Conservation (phyloP, 1,140 invertebrate genomes). For the Polypedilum pembai region DNA sequence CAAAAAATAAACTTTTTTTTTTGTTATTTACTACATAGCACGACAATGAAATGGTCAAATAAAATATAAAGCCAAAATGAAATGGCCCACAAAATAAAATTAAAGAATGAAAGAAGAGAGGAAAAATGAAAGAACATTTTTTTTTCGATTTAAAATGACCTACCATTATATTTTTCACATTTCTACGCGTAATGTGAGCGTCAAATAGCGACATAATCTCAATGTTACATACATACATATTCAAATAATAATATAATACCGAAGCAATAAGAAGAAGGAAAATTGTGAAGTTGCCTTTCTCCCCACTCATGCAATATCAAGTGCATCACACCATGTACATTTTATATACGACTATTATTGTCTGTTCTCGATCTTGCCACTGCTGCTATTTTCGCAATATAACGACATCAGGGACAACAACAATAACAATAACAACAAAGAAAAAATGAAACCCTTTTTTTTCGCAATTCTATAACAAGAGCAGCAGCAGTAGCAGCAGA, state of each 20-base stretch:
- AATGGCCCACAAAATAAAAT: neutral
- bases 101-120: neutral
- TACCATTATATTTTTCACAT: slow-evolving; percentile 19
- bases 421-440: neutral
- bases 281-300: neutral
- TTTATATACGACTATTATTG: neutral
- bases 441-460: neutral
- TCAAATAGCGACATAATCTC: slow-evolving; percentile 11
- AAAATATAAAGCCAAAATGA: neutral
- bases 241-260: neutral
- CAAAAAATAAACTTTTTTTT: too few species aligned
- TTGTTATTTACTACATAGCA: too few species aligned
- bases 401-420: neutral
- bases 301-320: neutral
- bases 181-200: slow-evolving; percentile 10
- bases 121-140: neutral
- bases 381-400: too few species aligned
- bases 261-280: neutral
- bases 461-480: neutral
- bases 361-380: too few species aligned
- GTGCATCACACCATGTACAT: neutral
- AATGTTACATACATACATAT: neutral
- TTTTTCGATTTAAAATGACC: neutral
- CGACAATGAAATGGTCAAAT: too few species aligned
- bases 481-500: too few species aligned